Evolutionary conservation across 2,797 vertebrate genomes (phyloP).

Genomic region (Simalia tracyae): DNA sequence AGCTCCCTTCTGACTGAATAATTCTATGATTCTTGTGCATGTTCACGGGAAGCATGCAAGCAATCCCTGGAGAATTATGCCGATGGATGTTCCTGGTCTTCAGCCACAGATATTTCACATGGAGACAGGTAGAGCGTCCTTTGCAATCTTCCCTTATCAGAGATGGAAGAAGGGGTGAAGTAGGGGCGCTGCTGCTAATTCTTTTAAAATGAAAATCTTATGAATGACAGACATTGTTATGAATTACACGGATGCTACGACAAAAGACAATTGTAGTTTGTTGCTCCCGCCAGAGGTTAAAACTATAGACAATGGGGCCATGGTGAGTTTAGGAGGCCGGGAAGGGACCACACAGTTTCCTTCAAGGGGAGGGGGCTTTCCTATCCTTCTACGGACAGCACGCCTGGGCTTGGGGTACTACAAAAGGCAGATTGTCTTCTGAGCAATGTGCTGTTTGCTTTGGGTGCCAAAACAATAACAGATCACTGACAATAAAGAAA

Average conservation of each 20-base stretch:
- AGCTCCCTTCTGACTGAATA: not conserved
- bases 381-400: slow-evolving; percentile 54
- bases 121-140: slow-evolving; percentile 52
- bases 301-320: slow-evolving; percentile 58
- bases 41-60: not conserved
- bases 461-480: slow-evolving; percentile 32
- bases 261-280: slow-evolving; percentile 64
- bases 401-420: not conserved
- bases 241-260: slow-evolving; percentile 60
- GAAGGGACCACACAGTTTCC: slow-evolving; percentile 41
- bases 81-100: slow-evolving; percentile 41
- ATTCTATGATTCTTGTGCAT: not conserved
- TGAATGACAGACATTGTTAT: slow-evolving; percentile 69
- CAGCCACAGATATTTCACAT: slow-evolving; percentile 44
- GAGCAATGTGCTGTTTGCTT: not conserved
- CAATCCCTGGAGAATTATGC: not conserved
- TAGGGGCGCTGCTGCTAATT: slow-evolving; percentile 61
- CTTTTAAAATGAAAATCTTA: slow-evolving; percentile 6
- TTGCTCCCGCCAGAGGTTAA: slow-evolving; percentile 47
- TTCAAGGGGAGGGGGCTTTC: slow-evolving; percentile 10
- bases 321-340: slow-evolving; percentile 48
- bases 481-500: not conserved
- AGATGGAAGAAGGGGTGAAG: slow-evolving; percentile 44
- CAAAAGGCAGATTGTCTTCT: slow-evolving; percentile 53
- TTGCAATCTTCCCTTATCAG: not conserved